Evolutionary conservation across 2,797 vertebrate species (phyloP).

Genomic region (Lateolabrax maculatus): DNA sequence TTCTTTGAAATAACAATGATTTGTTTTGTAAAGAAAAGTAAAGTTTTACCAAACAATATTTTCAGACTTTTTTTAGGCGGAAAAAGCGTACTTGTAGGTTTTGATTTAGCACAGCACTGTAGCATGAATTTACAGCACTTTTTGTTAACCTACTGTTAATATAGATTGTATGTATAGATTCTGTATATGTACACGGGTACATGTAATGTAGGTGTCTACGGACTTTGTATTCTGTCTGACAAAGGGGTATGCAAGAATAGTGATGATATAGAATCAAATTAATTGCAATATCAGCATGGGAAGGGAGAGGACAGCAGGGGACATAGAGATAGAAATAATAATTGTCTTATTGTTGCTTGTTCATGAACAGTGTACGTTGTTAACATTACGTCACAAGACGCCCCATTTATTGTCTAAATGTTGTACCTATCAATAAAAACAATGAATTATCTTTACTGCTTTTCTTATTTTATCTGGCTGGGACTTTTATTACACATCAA

Average conservation of each 20-base stretch:
- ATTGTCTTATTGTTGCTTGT: constrained; percentile 65
- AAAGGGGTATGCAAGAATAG: constrained; percentile 48
- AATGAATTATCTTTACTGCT: constrained; percentile 20
- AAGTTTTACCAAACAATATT: constrained; percentile 22
- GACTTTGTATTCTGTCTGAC: constrained; percentile 48
- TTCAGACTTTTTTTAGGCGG: constrained; percentile 14
- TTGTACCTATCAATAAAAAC: constrained; percentile 74
- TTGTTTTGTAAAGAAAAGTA: constrained; percentile 15
- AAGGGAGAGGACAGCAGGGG: constrained; percentile 32
- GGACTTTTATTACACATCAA: neutral
- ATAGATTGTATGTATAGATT: constrained; percentile 74
- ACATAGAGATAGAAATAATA: constrained; percentile 34
- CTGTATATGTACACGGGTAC: constrained; percentile 55
- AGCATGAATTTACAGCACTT: constrained; percentile 84
- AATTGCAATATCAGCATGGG: constrained; percentile 24
- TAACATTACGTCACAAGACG: constrained; percentile 48
- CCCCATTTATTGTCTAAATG: constrained; percentile 66
- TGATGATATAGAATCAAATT: constrained; percentile 16
- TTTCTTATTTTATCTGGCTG: neutral
- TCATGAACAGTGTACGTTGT: constrained; percentile 54
- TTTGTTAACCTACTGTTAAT: constrained; percentile 68
- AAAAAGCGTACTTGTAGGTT: constrained; percentile 46
- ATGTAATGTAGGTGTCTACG: constrained; percentile 43
- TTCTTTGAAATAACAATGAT: constrained; percentile 12
- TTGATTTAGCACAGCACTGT: constrained; percentile 81